Evolutionary conservation across 2,113 vertebrate genomes (phyloP).

Genomic region (Xiphophorus hellerii): DNA sequence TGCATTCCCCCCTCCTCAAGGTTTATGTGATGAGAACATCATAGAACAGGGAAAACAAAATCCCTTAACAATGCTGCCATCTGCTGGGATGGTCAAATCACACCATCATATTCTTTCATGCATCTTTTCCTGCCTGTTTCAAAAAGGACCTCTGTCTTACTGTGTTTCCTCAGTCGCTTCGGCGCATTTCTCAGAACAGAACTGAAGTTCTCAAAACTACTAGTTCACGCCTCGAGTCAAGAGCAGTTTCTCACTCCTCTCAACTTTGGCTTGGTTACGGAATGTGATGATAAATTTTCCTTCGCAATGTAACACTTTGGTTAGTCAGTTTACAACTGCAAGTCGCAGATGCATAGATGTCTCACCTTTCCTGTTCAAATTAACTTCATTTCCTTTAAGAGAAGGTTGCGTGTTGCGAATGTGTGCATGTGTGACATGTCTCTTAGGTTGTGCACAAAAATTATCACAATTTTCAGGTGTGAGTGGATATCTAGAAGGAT

Average conservation of each 20-base stretch:
- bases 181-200: too few relatives aligned
- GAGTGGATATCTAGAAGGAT: too few relatives aligned
- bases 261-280: not conserved
- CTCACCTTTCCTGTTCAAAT: not conserved
- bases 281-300: not conserved
- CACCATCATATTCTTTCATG: not conserved
- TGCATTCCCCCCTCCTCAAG: not conserved
- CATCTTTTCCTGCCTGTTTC: too few relatives aligned
- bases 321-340: not conserved
- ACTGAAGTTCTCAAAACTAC: too few relatives aligned
- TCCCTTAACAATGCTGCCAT: slow-evolving; percentile 39
- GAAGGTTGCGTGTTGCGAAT: not conserved
- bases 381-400: not conserved
- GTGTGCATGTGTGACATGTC: not conserved
- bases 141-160: not conserved
- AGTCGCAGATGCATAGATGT: not conserved
- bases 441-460: not conserved
- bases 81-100: slow-evolving; percentile 36
- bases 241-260: not conserved
- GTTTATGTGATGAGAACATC: not conserved
- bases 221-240: too few relatives aligned
- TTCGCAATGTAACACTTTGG: not conserved
- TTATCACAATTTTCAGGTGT: too few relatives aligned
- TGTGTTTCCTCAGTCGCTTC: not conserved
- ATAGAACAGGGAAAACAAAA: not conserved